Percentiles rank a stretch among this genome's conserved stretches.
Conservation (phyloP, 2,888 invertebrate genomes). For the Pilophorus perplexus region DNA sequence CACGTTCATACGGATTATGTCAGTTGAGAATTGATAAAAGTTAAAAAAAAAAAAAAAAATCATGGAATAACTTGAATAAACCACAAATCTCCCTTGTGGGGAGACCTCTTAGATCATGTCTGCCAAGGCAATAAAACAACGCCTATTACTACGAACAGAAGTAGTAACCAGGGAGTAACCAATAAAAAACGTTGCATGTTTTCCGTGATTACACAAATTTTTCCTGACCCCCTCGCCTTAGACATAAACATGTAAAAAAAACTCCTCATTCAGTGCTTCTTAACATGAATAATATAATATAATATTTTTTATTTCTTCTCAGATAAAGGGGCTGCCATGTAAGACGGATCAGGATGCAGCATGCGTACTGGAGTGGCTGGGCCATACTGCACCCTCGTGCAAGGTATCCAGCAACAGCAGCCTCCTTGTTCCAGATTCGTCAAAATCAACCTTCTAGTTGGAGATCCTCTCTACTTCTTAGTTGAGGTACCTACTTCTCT, state of each 20-base stretch:
- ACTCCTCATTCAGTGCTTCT: too few species aligned
- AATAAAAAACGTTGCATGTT: too few species aligned
- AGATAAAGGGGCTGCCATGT: constrained; percentile 46
- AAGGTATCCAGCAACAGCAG: constrained; percentile 40
- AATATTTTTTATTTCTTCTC: constrained; percentile 21
- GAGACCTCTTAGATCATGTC: too few species aligned
- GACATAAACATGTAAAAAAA: neutral
- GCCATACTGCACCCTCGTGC: constrained; percentile 44
- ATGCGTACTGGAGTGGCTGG: constrained; percentile 45
- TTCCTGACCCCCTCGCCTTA: neutral
- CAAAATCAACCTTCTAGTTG: constrained; percentile 53
- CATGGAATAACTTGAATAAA: too few species aligned
- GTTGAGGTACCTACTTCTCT: constrained; percentile 52
- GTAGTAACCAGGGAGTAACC: neutral
- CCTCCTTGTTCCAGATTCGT: constrained; percentile 51
- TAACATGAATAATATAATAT: neutral
- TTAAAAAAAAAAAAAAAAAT: too few species aligned
- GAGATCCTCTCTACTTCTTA: constrained; percentile 53
- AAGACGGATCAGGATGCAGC: constrained; percentile 45
- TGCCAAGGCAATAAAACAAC: too few species aligned
- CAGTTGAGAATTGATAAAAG: too few species aligned
- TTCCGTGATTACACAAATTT: too few species aligned
- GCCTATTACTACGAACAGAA: neutral
- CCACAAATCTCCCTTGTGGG: too few species aligned
- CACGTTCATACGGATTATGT: too few species aligned